Percentiles rank a stretch among this genome's conserved stretches.
Conservation (phyloP, 2,888 invertebrate genomes). For the Entomobrya multifasciata region DNA sequence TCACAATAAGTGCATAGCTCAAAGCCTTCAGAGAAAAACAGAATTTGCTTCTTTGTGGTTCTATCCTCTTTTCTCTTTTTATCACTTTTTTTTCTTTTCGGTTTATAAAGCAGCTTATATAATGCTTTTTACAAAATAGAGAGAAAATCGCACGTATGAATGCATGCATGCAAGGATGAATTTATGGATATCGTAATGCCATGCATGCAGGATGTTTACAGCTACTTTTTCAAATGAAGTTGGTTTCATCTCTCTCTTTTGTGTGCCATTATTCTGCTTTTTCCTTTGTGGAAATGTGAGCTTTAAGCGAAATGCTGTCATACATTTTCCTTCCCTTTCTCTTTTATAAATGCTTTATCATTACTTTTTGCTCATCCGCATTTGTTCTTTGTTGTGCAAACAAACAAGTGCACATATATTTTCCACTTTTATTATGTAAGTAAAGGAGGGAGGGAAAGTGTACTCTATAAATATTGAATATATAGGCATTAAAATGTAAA, state of each 20-base stretch:
- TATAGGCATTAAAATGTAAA: neutral
- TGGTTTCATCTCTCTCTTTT: too few species aligned
- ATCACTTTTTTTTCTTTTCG: conserved; percentile 1
- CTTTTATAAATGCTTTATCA: conserved; percentile 30
- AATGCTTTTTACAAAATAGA: neutral
- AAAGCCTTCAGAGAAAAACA: neutral
- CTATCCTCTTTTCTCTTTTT: neutral
- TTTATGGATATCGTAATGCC: conserved; percentile 57
- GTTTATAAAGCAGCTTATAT: neutral
- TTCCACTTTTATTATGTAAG: neutral
- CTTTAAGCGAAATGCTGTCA: conserved; percentile 9
- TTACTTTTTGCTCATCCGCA: conserved; percentile 30
- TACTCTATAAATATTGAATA: neutral
- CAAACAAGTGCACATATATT: neutral
- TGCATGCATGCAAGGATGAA: conserved; percentile 50
- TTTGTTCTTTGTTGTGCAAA: neutral
- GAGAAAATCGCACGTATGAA: neutral
- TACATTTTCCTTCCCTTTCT: neutral
- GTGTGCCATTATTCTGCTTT: conserved; percentile 12
- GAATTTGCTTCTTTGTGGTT: neutral
- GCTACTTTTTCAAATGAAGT: too few species aligned
- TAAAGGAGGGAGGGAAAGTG: neutral
- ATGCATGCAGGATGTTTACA: too few species aligned
- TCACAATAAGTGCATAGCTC: neutral
- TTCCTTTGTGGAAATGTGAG: neutral